These are phyloP conservation scores for Bubo scandiacus DNA, from an alignment of 2,113 vertebrate genomes.

Conservation along the genomic window DNA sequence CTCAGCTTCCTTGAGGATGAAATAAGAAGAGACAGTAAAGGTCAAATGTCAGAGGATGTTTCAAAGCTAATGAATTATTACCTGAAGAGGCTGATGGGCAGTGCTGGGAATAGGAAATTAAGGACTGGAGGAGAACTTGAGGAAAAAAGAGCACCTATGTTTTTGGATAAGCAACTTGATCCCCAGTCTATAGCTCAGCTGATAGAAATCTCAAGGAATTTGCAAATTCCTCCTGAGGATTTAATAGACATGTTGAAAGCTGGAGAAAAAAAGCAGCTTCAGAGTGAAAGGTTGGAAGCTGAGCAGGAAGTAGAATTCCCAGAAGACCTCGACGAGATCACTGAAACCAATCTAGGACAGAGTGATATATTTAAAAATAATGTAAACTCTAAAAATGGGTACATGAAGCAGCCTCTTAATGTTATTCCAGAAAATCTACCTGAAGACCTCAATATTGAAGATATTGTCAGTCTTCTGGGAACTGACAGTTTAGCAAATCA, in stretches of 20 bases:
- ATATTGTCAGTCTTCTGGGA: constrained; percentile 87
- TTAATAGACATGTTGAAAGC: constrained; percentile 86
- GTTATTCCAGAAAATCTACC: constrained; percentile 74
- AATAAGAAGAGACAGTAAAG: constrained; percentile 72
- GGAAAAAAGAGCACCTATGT: constrained; percentile 70
- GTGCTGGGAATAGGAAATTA: constrained; percentile 72
- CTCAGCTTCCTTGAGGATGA: constrained; percentile 67
- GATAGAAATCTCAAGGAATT: constrained; percentile 88
- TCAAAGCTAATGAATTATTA: constrained; percentile 86
- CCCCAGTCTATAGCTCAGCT: constrained; percentile 85
- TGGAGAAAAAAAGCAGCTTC: constrained; percentile 69
- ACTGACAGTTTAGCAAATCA: constrained; percentile 76
- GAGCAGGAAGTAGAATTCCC: constrained; percentile 71
- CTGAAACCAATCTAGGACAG: constrained; percentile 69
- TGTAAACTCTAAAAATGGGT: constrained; percentile 67
- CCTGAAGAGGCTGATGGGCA: constrained; percentile 83
- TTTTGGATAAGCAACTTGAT: constrained; percentile 76
- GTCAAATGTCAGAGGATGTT: constrained; percentile 78
- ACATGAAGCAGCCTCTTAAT: constrained; percentile 67
- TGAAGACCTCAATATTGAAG: constrained; percentile 83
- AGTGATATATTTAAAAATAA: constrained; percentile 72
- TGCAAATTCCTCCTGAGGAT: constrained; percentile 91
- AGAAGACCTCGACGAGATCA: constrained; percentile 59
- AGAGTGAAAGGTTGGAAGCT: constrained; percentile 66
- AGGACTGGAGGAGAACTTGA: constrained; percentile 72